phyloP scores from a whole-genome alignment of 2,888 invertebrate species.

The Heliconius erato region DNA sequence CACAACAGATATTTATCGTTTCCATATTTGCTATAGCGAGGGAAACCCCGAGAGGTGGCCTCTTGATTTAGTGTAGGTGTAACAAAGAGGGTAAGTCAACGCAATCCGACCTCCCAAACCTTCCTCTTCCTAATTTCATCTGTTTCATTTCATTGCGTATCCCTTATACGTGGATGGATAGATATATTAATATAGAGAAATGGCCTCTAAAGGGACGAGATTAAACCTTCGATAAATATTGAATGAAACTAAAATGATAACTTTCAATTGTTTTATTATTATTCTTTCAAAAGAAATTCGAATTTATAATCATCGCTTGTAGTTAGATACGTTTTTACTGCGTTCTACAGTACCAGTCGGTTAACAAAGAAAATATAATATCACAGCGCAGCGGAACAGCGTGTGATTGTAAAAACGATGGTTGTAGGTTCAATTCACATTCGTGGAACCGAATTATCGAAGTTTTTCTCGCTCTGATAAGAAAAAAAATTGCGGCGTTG shows the following conservation, averaged over 20 bases:
- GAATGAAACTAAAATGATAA: background rate
- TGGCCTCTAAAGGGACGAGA: background rate
- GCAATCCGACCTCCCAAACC: background rate
- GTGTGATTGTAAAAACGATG: no score
- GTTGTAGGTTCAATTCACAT: no score
- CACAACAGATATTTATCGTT: constrained; percentile 38
- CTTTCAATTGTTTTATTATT: background rate
- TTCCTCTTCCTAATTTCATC: constrained; percentile 15
- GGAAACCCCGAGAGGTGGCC: constrained; percentile 33
- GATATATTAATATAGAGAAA: background rate
- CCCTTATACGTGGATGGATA: background rate
- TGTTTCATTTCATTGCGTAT: background rate
- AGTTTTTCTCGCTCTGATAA: no score
- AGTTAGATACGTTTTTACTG: background rate
- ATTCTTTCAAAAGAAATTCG: background rate
- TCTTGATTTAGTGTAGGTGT: constrained; percentile 37
- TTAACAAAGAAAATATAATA: background rate
- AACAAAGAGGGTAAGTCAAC: constrained; percentile 28
- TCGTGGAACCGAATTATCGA: no score
- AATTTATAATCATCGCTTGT: background rate
- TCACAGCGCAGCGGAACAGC: no score
- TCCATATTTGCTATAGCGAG: constrained; percentile 43
- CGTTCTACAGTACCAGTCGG: background rate
- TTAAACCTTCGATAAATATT: background rate
- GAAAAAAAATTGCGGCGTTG: no score